A percentile compares a stretch with the other conserved stretches of the same genome.
phyloP scores from a whole-genome alignment of 2,113 vertebrate species.

The Lasiurus cinereus region DNA sequence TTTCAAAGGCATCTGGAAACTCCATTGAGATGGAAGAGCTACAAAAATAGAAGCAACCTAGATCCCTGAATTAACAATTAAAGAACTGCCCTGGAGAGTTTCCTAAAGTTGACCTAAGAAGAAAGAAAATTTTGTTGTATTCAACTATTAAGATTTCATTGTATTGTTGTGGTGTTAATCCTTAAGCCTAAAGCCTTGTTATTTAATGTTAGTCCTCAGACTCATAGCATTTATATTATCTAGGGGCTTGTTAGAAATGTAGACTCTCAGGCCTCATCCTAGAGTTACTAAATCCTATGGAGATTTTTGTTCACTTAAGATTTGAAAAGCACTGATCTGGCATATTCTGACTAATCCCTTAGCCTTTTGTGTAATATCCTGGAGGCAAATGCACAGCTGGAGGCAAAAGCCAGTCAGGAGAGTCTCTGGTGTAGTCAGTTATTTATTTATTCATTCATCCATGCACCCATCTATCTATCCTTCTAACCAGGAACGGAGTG shows the following conservation, averaged over 20 bases:
- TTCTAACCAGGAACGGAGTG: background rate
- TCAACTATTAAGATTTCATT: background rate
- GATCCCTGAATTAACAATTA: background rate
- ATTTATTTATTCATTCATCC: background rate
- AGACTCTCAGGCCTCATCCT: background rate
- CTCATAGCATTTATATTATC: background rate
- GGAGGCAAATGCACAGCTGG: background rate
- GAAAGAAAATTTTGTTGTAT: background rate
- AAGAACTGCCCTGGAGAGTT: background rate
- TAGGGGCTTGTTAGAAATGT: background rate
- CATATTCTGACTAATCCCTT: background rate
- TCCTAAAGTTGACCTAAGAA: background rate
- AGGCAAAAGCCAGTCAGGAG: background rate
- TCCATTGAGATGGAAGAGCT: background rate
- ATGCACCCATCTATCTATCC: background rate
- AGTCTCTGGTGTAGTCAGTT: background rate
- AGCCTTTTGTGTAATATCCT: conserved; percentile 32
- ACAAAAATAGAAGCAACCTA: background rate
- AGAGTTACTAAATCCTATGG: background rate
- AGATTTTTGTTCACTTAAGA: background rate
- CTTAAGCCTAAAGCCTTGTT: background rate
- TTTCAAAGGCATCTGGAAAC: background rate
- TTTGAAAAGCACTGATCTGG: background rate
- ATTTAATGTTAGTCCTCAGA: background rate
- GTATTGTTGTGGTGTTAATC: background rate